These are phyloP conservation scores for Andrena trimmerana DNA, from an alignment of 2,888 invertebrate genomes.

Conservation along the genomic window DNA sequence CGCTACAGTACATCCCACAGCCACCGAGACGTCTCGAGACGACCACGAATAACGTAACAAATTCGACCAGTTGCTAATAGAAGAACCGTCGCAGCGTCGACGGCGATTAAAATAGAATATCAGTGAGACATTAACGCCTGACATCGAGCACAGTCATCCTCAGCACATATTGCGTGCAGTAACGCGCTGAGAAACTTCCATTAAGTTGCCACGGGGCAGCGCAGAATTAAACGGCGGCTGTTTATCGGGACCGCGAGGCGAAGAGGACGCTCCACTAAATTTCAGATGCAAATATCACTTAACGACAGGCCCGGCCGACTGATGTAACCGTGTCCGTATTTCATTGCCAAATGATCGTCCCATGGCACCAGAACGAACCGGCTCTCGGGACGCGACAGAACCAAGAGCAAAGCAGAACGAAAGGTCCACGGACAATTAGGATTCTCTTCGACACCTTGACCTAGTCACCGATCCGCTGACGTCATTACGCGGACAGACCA, in stretches of 20 bases:
- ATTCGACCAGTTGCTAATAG: no score
- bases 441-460: slow-evolving; percentile 68
- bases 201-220: slow-evolving; percentile 24
- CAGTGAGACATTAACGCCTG: no score
- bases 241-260: slow-evolving; percentile 36
- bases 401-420: slow-evolving; percentile 45
- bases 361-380: slow-evolving; percentile 43
- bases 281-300: slow-evolving; percentile 53
- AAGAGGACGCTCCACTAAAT: slow-evolving; percentile 39
- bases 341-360: slow-evolving; percentile 53
- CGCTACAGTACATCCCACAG: no score
- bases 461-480: slow-evolving; percentile 69
- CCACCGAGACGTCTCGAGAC: no score
- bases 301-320: slow-evolving; percentile 33
- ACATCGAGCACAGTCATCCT: neutral
- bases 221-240: slow-evolving; percentile 16
- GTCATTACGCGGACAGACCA: slow-evolving; percentile 59
- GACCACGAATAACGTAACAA: no score
- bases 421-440: slow-evolving; percentile 63
- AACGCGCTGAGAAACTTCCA: neutral
- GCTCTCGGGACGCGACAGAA: slow-evolving; percentile 24
- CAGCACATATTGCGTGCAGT: no score
- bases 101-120: no score
- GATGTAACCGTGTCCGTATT: slow-evolving; percentile 53
- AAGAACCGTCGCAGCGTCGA: no score